Evolutionary conservation across 2,888 invertebrate species (phyloP), one percentile per base, ranked within the genome.

Genomic region (Leistus spinibarbis): DNA sequence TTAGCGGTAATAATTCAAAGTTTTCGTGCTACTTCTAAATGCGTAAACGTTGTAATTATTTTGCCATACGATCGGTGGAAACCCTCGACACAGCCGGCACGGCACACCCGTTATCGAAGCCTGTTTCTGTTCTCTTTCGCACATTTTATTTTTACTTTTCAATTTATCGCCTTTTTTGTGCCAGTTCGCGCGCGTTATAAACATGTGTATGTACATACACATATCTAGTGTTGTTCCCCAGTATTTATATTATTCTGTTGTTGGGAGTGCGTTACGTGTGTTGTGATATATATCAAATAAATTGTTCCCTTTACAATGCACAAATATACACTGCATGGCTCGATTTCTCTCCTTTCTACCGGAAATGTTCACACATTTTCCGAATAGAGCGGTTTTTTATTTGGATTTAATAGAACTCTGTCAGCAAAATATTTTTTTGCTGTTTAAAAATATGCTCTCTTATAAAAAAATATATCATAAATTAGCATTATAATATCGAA

Each of bases 1-100:
- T 64, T 64, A 71, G 54, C 23, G 19, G 64, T 56, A 16, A 71
- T 71, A 71, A 71, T 71, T 71, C 71, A 71, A 64, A 71, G 23
- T 56, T 64, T 54, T 54, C 65, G 22, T 19, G 70, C 40, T 40
- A n/a, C n/a, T 40, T 63, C 54, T 64, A 62, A 70, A 64, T 70
- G 70, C 70, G 70, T 64, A 53, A 54, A 24, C 24, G 63, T 19
- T 54, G 56, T 71, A 71, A 71, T 71, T 64, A 71, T 71, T 71
- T 71, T 71, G 64, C 70, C 70, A 62, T 57, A 54, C 63, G 70
- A 63, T 64, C 71, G 54, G 7, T 64, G 54, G 7, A 54, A 20
- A 56, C 69, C 23, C 17, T 24, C 68, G 57, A 56, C 68, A 27
- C 57, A 69, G n/a, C 60, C 60, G 60, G 60, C 20, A 19, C 60